Percentiles rank a stretch among this genome's conserved stretches.
phyloP scores from a whole-genome alignment of 1,140 invertebrate genomes.

The Aphelenchoides avenae region DNA sequence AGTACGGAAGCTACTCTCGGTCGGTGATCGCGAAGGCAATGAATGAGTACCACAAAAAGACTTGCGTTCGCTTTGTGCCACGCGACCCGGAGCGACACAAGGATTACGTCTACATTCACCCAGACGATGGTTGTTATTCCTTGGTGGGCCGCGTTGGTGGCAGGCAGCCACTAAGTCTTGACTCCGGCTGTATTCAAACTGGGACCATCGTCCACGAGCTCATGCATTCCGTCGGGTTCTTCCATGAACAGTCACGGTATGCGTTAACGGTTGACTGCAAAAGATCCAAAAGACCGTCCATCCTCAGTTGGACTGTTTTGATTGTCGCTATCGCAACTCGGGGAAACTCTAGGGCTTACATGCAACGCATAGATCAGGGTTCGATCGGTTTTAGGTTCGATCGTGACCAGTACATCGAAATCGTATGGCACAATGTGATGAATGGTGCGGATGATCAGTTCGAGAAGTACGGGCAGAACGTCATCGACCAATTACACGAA shows the following conservation, averaged over 20 bases:
- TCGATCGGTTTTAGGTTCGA: conserved; percentile 53
- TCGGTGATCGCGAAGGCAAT: conserved; percentile 53
- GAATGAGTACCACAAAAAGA: conserved; percentile 51
- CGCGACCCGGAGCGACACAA: conserved; percentile 38
- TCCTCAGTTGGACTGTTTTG: background rate
- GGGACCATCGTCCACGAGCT: conserved; percentile 57
- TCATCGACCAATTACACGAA: conserved; percentile 52
- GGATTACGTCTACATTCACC: conserved; percentile 50
- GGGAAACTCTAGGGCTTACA: no score
- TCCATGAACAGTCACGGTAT: conserved; percentile 58
- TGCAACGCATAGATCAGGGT: no score
- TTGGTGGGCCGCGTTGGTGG: conserved; percentile 48
- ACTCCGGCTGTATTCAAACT: conserved; percentile 56
- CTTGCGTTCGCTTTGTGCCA: conserved; percentile 52
- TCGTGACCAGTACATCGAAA: conserved; percentile 57
- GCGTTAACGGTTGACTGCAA: conserved; percentile 5
- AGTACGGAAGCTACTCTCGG: conserved; percentile 52
- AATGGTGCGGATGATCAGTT: conserved; percentile 57
- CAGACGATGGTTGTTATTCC: conserved; percentile 39
- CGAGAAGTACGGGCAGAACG: conserved; percentile 57
- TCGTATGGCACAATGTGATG: conserved; percentile 58
- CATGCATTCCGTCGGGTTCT: conserved; percentile 59
- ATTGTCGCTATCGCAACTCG: background rate
- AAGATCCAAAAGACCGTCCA: conserved; percentile 10
- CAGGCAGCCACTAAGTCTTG: conserved; percentile 52